These are phyloP conservation scores for Dissostichus mawsoni DNA, from an alignment of 2,113 vertebrate genomes.

Conservation along the genomic window DNA sequence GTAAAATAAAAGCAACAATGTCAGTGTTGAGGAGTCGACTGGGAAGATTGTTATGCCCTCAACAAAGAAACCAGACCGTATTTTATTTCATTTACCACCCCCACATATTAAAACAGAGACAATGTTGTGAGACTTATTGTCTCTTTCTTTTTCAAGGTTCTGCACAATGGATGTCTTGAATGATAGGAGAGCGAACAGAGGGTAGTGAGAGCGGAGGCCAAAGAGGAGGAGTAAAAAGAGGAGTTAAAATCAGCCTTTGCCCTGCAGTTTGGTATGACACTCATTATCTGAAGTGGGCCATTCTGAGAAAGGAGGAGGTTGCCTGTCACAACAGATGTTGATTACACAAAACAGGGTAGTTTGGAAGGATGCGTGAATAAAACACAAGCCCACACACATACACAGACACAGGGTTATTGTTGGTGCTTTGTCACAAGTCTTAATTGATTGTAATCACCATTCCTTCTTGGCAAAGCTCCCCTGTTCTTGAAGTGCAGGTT, in stretches of 20 bases:
- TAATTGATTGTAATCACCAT: conserved; percentile 82
- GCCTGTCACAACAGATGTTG: conserved; percentile 81
- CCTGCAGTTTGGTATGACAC: conserved; percentile 82
- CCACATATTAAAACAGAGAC: conserved; percentile 37
- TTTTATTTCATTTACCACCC: conserved; percentile 38
- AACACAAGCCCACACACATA: conserved; percentile 55
- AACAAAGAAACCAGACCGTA: conserved; percentile 17
- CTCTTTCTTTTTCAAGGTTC: conserved; percentile 57
- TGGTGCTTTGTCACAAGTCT: conserved; percentile 76
- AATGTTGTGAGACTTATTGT: conserved; percentile 43
- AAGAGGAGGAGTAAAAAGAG: conserved; percentile 73
- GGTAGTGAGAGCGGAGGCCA: conserved; percentile 67
- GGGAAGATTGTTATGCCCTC: neutral
- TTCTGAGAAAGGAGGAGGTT: conserved; percentile 78
- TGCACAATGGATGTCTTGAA: conserved; percentile 63
- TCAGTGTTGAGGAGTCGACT: neutral
- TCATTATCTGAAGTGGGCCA: conserved; percentile 84
- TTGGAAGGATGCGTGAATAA: conserved; percentile 76
- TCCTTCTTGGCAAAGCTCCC: conserved; percentile 76
- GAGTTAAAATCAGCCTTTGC: conserved; percentile 79
- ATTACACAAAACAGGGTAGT: conserved; percentile 82
- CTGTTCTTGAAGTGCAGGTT: conserved; percentile 77
- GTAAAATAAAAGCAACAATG: conserved; percentile 14
- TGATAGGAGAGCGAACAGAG: conserved; percentile 64
- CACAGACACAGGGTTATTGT: conserved; percentile 63